Conservation (phyloP, 2,888 invertebrate genomes). For the Zootermopsis nevadensis region DNA sequence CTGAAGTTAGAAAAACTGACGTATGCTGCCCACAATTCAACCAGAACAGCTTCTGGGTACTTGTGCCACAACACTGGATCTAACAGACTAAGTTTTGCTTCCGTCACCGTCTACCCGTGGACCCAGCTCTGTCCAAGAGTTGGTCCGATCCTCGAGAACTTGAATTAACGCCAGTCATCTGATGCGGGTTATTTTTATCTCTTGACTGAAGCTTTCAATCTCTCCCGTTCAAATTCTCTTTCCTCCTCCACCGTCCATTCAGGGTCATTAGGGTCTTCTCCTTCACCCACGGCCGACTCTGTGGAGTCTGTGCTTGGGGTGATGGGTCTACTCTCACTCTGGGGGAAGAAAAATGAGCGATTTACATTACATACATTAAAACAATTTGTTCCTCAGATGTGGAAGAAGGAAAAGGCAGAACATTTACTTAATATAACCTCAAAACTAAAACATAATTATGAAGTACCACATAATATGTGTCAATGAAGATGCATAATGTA, state of each 20-base stretch:
- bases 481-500: no score
- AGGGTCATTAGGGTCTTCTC: constrained; percentile 86
- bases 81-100: constrained; percentile 17
- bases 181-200: constrained; percentile 44
- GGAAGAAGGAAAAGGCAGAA: no score
- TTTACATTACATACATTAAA: neutral
- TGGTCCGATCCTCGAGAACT: constrained; percentile 13
- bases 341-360: constrained; percentile 1
- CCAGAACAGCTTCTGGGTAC: neutral
- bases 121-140: constrained; percentile 31
- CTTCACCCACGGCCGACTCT: constrained; percentile 72
- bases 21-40: neutral
- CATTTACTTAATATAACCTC: no score
- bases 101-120: constrained; percentile 1
- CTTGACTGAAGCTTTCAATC: constrained; percentile 46
- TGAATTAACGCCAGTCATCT: constrained; percentile 12
- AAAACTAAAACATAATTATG: no score
- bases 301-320: constrained; percentile 65
- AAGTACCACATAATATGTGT: no score
- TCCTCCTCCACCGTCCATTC: constrained; percentile 76
- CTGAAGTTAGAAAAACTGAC: no score
- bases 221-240: constrained; percentile 55
- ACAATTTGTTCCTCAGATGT: no score
- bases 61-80: constrained; percentile 23
- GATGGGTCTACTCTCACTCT: constrained; percentile 62